phyloP scores from a whole-genome alignment of 2,888 invertebrate species.

The Agonopterix alstromeriana region DNA sequence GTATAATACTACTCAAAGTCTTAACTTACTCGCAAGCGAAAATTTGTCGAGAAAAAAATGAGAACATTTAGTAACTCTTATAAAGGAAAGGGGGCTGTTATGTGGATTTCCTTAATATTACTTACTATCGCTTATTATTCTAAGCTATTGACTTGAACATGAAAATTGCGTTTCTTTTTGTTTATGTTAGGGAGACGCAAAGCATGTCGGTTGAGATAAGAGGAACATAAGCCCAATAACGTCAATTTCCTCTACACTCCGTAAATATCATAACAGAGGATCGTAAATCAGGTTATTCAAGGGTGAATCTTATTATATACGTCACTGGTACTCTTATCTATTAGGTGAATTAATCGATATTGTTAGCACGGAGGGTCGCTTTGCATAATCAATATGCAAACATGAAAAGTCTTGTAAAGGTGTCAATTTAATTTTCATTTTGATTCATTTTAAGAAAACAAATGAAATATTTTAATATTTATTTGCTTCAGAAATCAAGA shows the following conservation, averaged over 20 bases:
- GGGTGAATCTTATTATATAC: slow-evolving; percentile 49
- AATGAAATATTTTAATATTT: too few species aligned
- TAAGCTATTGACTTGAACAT: slow-evolving; percentile 73
- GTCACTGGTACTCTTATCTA: slow-evolving; percentile 17
- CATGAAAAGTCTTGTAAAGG: too few species aligned
- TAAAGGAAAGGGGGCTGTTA: slow-evolving; percentile 39
- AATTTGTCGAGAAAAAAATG: slow-evolving; percentile 10
- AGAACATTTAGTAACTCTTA: slow-evolving; percentile 26
- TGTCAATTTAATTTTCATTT: too few species aligned
- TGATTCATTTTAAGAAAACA: too few species aligned
- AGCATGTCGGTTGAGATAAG: slow-evolving; percentile 53
- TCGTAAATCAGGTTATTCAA: slow-evolving; percentile 47
- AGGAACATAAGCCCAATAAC: slow-evolving; percentile 40
- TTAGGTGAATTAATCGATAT: background rate
- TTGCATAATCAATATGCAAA: too few species aligned
- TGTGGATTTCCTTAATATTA: slow-evolving; percentile 67
- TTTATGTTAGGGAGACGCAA: slow-evolving; percentile 54
- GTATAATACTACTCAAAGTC: too few species aligned
- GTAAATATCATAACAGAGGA: slow-evolving; percentile 40
- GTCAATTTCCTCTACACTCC: slow-evolving; percentile 40
- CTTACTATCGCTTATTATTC: slow-evolving; percentile 74
- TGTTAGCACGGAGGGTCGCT: background rate
- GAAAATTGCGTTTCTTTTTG: slow-evolving; percentile 71
- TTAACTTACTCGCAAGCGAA: too few species aligned
- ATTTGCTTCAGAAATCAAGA: too few species aligned